Evolutionary conservation across 2,888 invertebrate species (phyloP).

Genomic region (Ephialtes manifestator): DNA sequence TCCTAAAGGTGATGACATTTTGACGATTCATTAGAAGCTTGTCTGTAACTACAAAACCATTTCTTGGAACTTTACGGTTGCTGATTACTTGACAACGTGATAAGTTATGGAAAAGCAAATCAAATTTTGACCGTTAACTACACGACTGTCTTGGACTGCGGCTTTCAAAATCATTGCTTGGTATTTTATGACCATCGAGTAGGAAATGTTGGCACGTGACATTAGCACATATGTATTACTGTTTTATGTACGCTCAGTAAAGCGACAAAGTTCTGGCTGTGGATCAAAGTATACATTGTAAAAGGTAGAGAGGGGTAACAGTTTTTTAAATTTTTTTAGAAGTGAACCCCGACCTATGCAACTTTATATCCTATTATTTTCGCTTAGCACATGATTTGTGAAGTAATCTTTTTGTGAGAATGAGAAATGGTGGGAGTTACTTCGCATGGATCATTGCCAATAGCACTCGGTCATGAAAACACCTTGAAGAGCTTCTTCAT

Average conservation of each 20-base stretch:
- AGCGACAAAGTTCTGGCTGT: constrained; percentile 36
- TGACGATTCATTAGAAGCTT: no score
- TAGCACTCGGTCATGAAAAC: constrained; percentile 28
- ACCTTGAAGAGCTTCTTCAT: neutral
- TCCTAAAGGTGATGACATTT: no score
- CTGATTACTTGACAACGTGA: neutral
- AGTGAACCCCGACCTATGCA: neutral
- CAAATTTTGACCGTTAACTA: neutral
- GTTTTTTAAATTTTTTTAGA: constrained; percentile 34
- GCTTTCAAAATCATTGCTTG: neutral
- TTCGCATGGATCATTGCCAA: constrained; percentile 59
- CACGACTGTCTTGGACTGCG: neutral
- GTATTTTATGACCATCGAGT: neutral
- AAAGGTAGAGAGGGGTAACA: neutral
- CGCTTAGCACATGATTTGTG: neutral
- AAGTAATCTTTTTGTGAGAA: constrained; percentile 17
- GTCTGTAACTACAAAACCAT: no score
- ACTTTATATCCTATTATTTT: neutral
- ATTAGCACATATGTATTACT: neutral
- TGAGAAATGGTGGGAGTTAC: neutral
- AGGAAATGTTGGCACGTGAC: neutral
- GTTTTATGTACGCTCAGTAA: constrained; percentile 12
- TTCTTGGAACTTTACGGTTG: neutral
- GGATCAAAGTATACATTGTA: neutral
- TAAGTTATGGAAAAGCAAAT: neutral